Percentiles rank a stretch among this genome's conserved stretches.
These are phyloP conservation scores for Apantesis nais DNA, from an alignment of 2,888 invertebrate genomes.

Conservation along the genomic window DNA sequence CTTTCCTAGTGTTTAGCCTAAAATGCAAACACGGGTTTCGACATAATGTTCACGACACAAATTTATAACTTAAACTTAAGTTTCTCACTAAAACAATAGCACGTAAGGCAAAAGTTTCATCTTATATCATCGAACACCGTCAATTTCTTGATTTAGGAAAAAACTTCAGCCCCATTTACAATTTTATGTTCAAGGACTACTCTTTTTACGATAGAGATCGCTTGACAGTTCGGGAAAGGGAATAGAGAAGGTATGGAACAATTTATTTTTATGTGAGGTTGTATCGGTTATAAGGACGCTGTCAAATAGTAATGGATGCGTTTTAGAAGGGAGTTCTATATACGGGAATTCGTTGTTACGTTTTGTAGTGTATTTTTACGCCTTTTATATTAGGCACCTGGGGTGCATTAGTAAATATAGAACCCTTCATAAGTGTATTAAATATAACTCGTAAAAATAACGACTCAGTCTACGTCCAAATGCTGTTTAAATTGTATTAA, in stretches of 20 bases:
- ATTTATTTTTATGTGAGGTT: constrained; percentile 44
- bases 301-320: constrained; percentile 25
- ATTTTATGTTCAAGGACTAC: constrained; percentile 44
- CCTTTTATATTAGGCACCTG: constrained; percentile 5
- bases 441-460: background rate
- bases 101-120: constrained; percentile 14
- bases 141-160: constrained; percentile 42
- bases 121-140: constrained; percentile 22
- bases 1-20: background rate
- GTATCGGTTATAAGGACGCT: constrained; percentile 38
- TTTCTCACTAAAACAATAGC: constrained; percentile 23
- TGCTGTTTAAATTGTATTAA: background rate
- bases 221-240: constrained; percentile 37
- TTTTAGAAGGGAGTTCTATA: constrained; percentile 28
- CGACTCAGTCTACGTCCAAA: too few species aligned
- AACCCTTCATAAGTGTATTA: background rate
- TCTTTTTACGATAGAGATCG: constrained; percentile 35
- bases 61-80: background rate
- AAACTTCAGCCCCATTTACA: constrained; percentile 37
- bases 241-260: constrained; percentile 32
- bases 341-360: background rate
- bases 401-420: constrained; percentile 1
- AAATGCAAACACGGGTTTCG: background rate
- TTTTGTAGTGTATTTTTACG: constrained; percentile 7
- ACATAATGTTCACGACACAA: background rate